Conservation (phyloP, 2,797 vertebrate species). For the Rhadinocentrus ornatus region DNA sequence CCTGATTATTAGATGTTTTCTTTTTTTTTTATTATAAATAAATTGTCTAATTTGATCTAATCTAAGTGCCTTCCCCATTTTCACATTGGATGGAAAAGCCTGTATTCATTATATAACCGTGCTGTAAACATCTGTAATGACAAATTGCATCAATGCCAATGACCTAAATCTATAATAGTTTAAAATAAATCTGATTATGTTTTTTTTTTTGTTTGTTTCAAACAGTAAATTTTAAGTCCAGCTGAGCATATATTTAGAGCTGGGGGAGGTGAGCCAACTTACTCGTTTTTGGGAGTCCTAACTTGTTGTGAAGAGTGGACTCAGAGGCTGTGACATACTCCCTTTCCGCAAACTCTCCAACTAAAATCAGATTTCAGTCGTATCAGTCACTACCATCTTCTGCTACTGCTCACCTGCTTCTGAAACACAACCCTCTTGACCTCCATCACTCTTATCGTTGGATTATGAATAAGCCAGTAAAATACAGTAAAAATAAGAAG, state of each 20-base stretch:
- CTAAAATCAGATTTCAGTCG: slow-evolving; percentile 13
- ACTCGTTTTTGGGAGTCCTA: slow-evolving; percentile 7
- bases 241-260: not conserved
- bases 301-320: slow-evolving; percentile 15
- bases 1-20: not conserved
- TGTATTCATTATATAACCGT: not conserved
- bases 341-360: slow-evolving; percentile 16
- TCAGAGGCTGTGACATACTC: slow-evolving; percentile 5
- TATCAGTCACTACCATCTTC: slow-evolving; percentile 12
- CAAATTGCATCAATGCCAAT: not conserved
- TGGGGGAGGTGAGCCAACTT: not conserved
- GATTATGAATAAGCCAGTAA: not conserved
- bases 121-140: not conserved
- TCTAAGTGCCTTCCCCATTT: not conserved
- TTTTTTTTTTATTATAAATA: not conserved
- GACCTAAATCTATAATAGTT: not conserved
- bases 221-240: slow-evolving; percentile 4
- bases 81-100: not conserved
- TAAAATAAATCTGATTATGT: not conserved
- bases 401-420: slow-evolving; percentile 2
- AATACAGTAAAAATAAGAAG: not conserved
- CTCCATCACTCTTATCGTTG: not conserved
- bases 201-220: not conserved
- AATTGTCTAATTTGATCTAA: not conserved
- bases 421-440: slow-evolving; percentile 1